Evolutionary conservation across 2,888 invertebrate species (phyloP).

Genomic region (Drosophila quinaria): DNA sequence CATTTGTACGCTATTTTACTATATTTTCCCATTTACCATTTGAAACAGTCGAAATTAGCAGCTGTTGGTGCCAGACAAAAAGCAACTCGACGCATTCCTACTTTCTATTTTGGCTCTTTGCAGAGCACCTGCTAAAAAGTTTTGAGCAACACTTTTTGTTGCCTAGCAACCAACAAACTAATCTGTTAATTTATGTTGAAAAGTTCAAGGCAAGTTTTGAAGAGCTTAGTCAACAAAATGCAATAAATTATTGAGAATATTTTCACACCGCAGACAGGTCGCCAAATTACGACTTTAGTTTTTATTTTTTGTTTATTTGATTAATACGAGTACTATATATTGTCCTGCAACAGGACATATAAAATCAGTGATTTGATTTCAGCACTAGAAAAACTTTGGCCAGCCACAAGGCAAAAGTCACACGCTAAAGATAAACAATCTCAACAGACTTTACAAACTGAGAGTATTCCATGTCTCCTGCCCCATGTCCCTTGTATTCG

Average conservation of each 20-base stretch:
- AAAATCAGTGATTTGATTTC: slow-evolving; percentile 50
- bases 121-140: slow-evolving; percentile 54
- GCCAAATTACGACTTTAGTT: slow-evolving; percentile 18
- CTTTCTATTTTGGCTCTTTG: not conserved
- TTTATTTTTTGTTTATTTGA: slow-evolving; percentile 58
- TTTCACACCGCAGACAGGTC: slow-evolving; percentile 45
- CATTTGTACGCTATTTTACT: slow-evolving; percentile 33
- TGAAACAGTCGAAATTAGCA: slow-evolving; percentile 47
- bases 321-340: slow-evolving; percentile 57
- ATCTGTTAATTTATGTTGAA: slow-evolving; percentile 79
- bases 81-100: slow-evolving; percentile 31
- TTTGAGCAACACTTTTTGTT: slow-evolving; percentile 28
- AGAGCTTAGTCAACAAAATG: slow-evolving; percentile 75
- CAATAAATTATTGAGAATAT: slow-evolving; percentile 77
- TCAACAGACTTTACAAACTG: slow-evolving; percentile 7
- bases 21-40: slow-evolving; percentile 28
- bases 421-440: slow-evolving; percentile 71
- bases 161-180: slow-evolving; percentile 53
- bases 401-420: slow-evolving; percentile 67
- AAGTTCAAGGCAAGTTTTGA: slow-evolving; percentile 71
- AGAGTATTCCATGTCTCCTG: not conserved
- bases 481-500: not conserved
- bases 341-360: slow-evolving; percentile 8
- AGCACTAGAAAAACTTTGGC: slow-evolving; percentile 43
- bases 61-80: slow-evolving; percentile 42